phyloP scores from a whole-genome alignment of 2,888 invertebrate genomes.

The Aricia artaxerxes region DNA sequence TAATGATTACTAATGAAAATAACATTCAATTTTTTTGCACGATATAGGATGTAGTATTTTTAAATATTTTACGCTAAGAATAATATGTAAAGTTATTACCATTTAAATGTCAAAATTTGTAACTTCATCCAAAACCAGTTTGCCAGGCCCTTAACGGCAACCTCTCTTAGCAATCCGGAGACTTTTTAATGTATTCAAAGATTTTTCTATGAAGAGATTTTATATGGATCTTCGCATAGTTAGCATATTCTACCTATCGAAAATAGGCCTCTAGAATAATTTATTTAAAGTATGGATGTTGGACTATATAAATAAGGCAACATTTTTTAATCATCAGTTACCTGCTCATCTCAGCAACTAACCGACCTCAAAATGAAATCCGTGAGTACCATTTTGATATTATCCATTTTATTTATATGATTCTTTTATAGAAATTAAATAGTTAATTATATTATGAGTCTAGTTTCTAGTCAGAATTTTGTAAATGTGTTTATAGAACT shows the following conservation, averaged over 20 bases:
- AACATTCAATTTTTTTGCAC: no score
- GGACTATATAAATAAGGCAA: background rate
- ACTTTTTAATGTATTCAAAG: conserved; percentile 17
- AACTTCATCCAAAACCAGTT: background rate
- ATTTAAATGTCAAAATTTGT: background rate
- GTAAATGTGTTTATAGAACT: background rate
- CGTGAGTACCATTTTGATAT: background rate
- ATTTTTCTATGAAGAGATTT: background rate
- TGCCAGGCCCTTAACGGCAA: background rate
- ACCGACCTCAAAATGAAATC: conserved; percentile 15
- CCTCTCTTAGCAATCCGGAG: background rate
- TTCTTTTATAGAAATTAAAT: background rate
- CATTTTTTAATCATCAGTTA: background rate
- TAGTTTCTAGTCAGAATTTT: background rate
- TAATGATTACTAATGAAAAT: no score
- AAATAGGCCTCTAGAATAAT: background rate
- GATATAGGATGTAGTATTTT: background rate
- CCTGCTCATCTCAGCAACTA: background rate
- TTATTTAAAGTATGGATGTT: background rate
- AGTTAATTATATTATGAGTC: background rate
- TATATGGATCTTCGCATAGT: background rate
- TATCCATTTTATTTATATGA: background rate
- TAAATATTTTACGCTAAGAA: background rate
- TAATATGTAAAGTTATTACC: background rate
- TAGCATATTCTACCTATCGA: conserved; percentile 10